Base-by-base conservation (phyloP, 2,797 vertebrate genomes). In the Rhinogobio ventralis region DNA sequence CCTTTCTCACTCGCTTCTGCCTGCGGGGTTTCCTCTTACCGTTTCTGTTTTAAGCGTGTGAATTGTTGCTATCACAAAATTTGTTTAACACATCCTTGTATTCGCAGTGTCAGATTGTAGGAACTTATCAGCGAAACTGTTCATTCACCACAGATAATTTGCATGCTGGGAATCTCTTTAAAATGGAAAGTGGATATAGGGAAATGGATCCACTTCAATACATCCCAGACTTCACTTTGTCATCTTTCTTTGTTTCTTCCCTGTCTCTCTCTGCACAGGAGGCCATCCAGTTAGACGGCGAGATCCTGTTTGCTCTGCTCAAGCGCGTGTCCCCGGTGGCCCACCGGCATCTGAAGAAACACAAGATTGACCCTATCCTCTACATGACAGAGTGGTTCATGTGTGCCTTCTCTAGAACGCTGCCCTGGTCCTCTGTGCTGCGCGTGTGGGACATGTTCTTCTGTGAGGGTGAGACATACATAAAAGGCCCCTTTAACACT, bases 301-400 rank as follows among this genome's bases (percentile, higher is more conserved):
- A 99, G 95, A 99, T 99, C 89, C 96, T 99, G 67, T 95, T 97
- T 68, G 97, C 97, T 0, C 93, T 99, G 88, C 95, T 99, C 88
- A 96, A 95, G 74, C 95, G 95, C 64, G 96, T 97, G 69, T 98
- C 96, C 0, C 94, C 97, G 0, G 90, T 95, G 79, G 97, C 97
- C 73, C 93, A 99, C 91, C 95, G 95, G 62, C 98, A 99, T 90
- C 94, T 99, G 82, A 97, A 96, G 94, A 97, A 96, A 88, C 95
- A 99, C 92, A 98, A 98, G 92, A 94, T 99, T 0, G 98, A 99
- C 76, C 98, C 98, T 11, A 95, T 98, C 91, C 95, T 99, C 30
- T 99, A 99, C 94, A 99, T 99, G 98, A 99, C 98, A 0, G 98
- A 99, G 92, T 99, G 98, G 98, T 99, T 99, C 93, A 99, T 99